Base-by-base conservation (phyloP, 2,888 invertebrate species). In the Automeris io region DNA sequence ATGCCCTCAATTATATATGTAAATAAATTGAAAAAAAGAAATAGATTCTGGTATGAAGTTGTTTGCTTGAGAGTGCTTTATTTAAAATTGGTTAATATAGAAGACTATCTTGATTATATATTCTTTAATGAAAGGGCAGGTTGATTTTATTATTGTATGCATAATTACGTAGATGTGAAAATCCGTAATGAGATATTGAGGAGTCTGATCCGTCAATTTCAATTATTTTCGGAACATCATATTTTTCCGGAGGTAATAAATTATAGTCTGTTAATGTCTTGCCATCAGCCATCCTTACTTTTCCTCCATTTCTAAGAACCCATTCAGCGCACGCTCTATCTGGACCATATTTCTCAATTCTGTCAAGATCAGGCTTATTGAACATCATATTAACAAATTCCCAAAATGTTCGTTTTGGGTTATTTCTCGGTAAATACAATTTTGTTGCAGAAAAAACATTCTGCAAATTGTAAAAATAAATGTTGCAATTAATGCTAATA, bases 241-340 rank as follows among this genome's bases (percentile, higher is more conserved):
- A 73, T 47, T 89, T 88, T 2, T 86, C 72, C 8, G 70, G 40
- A 1, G 95, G 93, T 32, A 98, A 73, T 0, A 69, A 55, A 72
- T 97, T 96, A 66, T 96, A 97, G 74, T 97, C 92, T 0, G 57
- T 50, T 33, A 80, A 69, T 25, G 90, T 66, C 54, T 76, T 89
- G 3, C 89, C 85, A 22, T 88, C 88, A 22, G 82, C 82, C 90
- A 94, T 96, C 43, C 90, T 91, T 0, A 98, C 90, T 40, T 89
- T 86, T 2, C 95, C 98, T 2, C 98, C 98, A 80, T 97, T 97
- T 49, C 93, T 89, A 18, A 99, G 79, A 4, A 98, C 83, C 98
- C 99, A 99, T 76, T 99, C 98, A 0, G 98, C 97, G 75, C 98
- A 98, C 2, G 93, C 91, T 45, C 95, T 86, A 67, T 99, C 96